These are phyloP conservation scores for Nemotelus pantherinus DNA, from an alignment of 2,888 invertebrate genomes.

Conservation along the genomic window DNA sequence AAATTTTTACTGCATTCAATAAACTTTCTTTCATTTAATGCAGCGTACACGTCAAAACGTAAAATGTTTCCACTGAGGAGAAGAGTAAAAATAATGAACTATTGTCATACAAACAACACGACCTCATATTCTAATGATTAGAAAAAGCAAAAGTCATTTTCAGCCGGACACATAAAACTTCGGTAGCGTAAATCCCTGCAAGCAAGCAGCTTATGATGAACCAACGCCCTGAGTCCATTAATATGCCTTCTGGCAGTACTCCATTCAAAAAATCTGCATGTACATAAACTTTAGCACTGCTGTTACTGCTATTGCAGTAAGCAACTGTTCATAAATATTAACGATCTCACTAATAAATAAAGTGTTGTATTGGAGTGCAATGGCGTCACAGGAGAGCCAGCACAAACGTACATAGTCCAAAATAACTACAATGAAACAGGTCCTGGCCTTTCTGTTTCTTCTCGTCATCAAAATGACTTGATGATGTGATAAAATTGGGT, in stretches of 20 bases:
- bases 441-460: slow-evolving; percentile 2
- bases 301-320: slow-evolving; percentile 8
- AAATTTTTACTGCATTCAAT: too few species aligned
- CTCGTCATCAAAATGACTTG: neutral
- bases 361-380: slow-evolving; percentile 40
- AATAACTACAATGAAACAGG: slow-evolving; percentile 4
- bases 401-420: slow-evolving; percentile 23
- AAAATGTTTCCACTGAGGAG: too few species aligned
- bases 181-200: slow-evolving; percentile 33
- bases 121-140: neutral
- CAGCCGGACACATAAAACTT: slow-evolving; percentile 7
- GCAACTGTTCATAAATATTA: slow-evolving; percentile 46
- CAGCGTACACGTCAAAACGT: too few species aligned
- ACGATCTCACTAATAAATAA: slow-evolving; percentile 47
- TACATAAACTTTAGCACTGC: slow-evolving; percentile 23
- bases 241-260: slow-evolving; percentile 6
- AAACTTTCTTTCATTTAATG: too few species aligned
- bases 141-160: neutral
- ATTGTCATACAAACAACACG: neutral
- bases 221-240: neutral
- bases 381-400: neutral
- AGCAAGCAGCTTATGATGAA: slow-evolving; percentile 26
- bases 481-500: slow-evolving; percentile 2
- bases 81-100: too few species aligned
- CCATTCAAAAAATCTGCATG: slow-evolving; percentile 26